phyloP scores from a whole-genome alignment of 2,888 invertebrate species.

The Cryptus viduatorius region DNA sequence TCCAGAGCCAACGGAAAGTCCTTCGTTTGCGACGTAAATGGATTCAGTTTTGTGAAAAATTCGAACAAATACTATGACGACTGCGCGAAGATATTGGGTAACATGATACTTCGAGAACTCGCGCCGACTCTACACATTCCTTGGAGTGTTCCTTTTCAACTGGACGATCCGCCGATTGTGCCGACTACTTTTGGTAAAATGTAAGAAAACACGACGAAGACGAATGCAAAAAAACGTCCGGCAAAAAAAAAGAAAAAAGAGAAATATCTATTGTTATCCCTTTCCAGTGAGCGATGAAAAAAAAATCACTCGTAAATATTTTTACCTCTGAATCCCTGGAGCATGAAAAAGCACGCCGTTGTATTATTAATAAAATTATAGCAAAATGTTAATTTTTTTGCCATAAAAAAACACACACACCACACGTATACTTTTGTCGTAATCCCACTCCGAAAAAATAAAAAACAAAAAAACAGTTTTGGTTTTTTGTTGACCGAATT shows the following conservation, averaged over 20 bases:
- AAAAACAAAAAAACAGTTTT: slow-evolving; percentile 5
- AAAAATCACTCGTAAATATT: slow-evolving; percentile 6
- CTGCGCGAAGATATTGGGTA: slow-evolving; percentile 98
- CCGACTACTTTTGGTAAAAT: slow-evolving; percentile 99
- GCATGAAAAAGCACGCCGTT: slow-evolving; percentile 58
- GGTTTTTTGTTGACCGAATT: not conserved
- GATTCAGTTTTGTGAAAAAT: slow-evolving; percentile 99
- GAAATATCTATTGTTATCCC: slow-evolving; percentile 30
- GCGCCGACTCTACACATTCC: slow-evolving; percentile 98
- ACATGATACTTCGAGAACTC: slow-evolving; percentile 97
- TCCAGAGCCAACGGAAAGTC: slow-evolving; percentile 98
- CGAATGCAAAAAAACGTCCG: not conserved
- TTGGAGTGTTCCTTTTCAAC: slow-evolving; percentile 98
- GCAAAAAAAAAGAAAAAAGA: not conserved
- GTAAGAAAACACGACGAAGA: slow-evolving; percentile 83
- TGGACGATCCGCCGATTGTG: slow-evolving; percentile 99
- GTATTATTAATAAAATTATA: slow-evolving; percentile 63
- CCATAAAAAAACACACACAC: not conserved
- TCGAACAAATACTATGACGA: slow-evolving; percentile 99
- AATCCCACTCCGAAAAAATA: slow-evolving; percentile 47
- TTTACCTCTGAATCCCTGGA: slow-evolving; percentile 26
- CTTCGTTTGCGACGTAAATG: slow-evolving; percentile 99
- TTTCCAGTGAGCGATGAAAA: not conserved
- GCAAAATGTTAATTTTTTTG: slow-evolving; percentile 59
- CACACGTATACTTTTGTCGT: slow-evolving; percentile 58